Evolutionary conservation across 2,888 invertebrate species (phyloP), one percentile per base, ranked within the genome.

Genomic region (Dione juno): DNA sequence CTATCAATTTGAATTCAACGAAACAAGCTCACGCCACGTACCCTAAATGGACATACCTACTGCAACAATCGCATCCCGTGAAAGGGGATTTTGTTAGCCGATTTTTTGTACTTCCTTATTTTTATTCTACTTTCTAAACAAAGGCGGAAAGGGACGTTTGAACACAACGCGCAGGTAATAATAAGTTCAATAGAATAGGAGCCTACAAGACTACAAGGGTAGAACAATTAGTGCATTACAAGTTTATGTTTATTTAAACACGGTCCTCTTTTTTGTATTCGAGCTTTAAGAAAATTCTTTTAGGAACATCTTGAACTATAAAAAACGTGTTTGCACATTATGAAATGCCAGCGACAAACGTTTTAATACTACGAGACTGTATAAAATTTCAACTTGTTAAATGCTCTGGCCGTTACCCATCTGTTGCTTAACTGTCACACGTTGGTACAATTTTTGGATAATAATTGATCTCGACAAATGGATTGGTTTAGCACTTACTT

Each of bases 81-180:
- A 53, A 48, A n/a, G 28, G 54, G 14, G 66, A 64, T 59, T 72
- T 66, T 70, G 61, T 57, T 54, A 67, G 40, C 52, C 28, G 13
- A 54, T 67, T 74, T 71, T 74, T 69, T 74, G 37, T 69, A 59
- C 16, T 65, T 69, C 69, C 74, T 69, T 54, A 69, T 61, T 48
- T 50, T 50, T 64, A 64, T 69, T 64, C 53, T 68, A 14, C 35
- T 40, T 1, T 59, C 37, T 64, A 63, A 69, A 64, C 63, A 64
- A 69, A 57, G 21, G 54, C n/a, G 10, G 10, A 35, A 63, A 40
- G 63, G 54, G 48, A 63, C 68, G 64, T 50, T 64, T 43, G 45
- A n/a, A n/a, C 16, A 53, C 35, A 37, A 28, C 48, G 68, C 21
- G 41, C 6, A 48, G 10, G 35, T 61, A 45, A 61, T 61, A 45